Conservation (phyloP, 2,797 vertebrate genomes). For the Fundulus diaphanus region DNA sequence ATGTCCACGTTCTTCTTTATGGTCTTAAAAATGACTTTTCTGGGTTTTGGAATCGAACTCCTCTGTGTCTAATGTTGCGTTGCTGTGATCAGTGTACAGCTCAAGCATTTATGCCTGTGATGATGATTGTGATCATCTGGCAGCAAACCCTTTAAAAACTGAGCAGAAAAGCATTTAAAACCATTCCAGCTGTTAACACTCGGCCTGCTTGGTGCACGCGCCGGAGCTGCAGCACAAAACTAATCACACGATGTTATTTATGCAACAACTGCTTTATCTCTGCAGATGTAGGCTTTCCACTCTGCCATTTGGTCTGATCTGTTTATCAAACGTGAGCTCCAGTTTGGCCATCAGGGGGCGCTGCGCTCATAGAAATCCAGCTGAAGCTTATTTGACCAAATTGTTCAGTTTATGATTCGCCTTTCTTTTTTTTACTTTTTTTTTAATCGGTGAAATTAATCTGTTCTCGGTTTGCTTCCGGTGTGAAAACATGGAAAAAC, state of each 20-base stretch:
- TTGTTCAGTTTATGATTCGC: not conserved
- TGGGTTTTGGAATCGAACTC: not conserved
- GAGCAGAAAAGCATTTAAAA: not conserved
- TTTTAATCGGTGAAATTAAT: not conserved
- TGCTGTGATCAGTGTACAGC: not conserved
- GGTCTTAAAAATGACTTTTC: slow-evolving; percentile 1
- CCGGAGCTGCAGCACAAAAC: not conserved
- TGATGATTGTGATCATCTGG: not conserved
- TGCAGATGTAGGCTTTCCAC: not conserved
- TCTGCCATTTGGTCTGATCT: no score
- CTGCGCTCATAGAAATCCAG: not conserved
- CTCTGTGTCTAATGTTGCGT: not conserved
- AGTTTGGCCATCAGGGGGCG: not conserved
- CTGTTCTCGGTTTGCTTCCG: slow-evolving; percentile 1
- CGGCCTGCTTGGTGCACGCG: not conserved
- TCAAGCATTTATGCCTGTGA: not conserved
- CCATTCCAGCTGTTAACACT: slow-evolving; percentile 17
- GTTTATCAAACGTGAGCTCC: not conserved
- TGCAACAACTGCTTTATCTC: not conserved
- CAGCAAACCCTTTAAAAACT: slow-evolving; percentile 34
- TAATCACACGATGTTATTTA: not conserved
- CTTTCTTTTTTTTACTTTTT: not conserved
- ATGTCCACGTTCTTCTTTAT: not conserved
- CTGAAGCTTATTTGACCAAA: not conserved
- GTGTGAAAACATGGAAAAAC: not conserved